Evolutionary conservation across 2,888 invertebrate genomes (phyloP).

Genomic region (Seira musarum): DNA sequence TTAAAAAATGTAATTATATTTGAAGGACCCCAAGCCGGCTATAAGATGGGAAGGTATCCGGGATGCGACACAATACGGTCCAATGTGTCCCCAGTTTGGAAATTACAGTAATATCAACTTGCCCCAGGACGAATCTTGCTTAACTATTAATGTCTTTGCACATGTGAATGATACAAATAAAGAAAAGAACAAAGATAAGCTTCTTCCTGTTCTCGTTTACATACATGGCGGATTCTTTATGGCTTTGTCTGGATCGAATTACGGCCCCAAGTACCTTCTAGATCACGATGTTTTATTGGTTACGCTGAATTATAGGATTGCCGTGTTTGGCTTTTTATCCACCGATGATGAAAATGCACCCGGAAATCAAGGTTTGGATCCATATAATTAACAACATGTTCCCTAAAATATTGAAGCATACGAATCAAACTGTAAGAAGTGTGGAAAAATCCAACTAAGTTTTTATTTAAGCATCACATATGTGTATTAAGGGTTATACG

Average conservation of each 20-base stretch:
- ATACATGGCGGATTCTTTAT: conserved; percentile 44
- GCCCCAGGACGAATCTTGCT: conserved; percentile 29
- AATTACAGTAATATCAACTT: not conserved
- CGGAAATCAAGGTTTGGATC: conserved; percentile 41
- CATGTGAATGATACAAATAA: not conserved
- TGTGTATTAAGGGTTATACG: too few relatives aligned
- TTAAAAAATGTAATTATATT: too few relatives aligned
- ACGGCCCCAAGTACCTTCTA: not conserved
- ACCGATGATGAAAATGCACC: conserved; percentile 35
- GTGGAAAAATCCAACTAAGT: too few relatives aligned
- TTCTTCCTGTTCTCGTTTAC: conserved; percentile 29
- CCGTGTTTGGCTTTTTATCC: conserved; percentile 36
- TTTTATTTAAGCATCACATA: too few relatives aligned
- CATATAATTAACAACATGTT: not conserved
- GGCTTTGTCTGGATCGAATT: not conserved
- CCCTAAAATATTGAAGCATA: too few relatives aligned
- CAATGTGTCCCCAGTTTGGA: conserved; percentile 29
- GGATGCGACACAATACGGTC: conserved; percentile 24
- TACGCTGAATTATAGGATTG: conserved; percentile 11
- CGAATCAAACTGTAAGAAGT: too few relatives aligned
- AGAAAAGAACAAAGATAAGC: not conserved
- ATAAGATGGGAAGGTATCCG: conserved; percentile 25
- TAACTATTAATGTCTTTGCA: conserved; percentile 37
- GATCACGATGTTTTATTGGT: not conserved
- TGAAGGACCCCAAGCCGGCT: conserved; percentile 9